Evolutionary conservation across 2,797 vertebrate species (phyloP), one percentile per base, ranked within the genome.

Genomic region (Acanthurus lineatus): DNA sequence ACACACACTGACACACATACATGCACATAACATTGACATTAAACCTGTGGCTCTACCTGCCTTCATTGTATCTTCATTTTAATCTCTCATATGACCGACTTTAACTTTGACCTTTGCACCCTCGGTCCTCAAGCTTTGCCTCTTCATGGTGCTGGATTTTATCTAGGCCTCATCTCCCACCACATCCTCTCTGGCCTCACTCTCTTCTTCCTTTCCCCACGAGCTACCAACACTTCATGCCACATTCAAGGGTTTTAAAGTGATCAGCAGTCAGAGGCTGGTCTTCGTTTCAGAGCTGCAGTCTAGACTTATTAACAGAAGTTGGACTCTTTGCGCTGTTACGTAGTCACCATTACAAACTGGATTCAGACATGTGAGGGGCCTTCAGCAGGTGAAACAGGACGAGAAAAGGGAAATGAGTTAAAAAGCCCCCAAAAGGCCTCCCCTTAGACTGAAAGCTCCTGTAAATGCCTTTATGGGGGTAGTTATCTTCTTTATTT

Each of bases 1-100:
- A 71, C 70, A 86, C 48, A 79, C 8, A 73, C 52, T 87, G 28
- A 79, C 76, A 85, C 70, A 86, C 48, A 79, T 11, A 73, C 51
- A 79, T 47, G 40, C 72, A 84, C 65, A 59, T 67, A 71, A 76
- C 82, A 69, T 56, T 67, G 68, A 76, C 82, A 69, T 56, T n/a
- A 78, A 69, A 81, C 64, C 57, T 77, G 68, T 22, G 11, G 25
- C 62, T 80, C 42, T 70, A 10, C 4, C 17, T 38, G 61, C 44
- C 40, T 8, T 25, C 9, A 3, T n/a, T n/a, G 40, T 68, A 57
- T 71, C 61, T 16, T 64, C 59, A 35, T 6, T 35, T 35, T 35
- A 35, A 35, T 35, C 25, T 67, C 49, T 59, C 66, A 69, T 58
- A 75, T 66, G 73, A 82, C 22, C 5, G 35, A 45, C 16, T 38